Base-by-base conservation (phyloP, 2,888 invertebrate genomes). In the Piscicola geometra region DNA sequence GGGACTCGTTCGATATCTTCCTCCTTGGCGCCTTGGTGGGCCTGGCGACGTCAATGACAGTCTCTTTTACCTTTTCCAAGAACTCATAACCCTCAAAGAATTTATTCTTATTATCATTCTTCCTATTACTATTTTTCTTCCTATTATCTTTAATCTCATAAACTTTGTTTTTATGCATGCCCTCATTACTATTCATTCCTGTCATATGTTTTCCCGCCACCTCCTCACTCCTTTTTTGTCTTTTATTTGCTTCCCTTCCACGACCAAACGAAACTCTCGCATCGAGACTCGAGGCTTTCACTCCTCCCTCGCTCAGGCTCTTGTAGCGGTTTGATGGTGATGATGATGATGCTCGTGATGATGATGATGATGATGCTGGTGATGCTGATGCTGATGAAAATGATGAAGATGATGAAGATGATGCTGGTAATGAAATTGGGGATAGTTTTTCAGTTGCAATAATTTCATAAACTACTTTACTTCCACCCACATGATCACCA, bases 331-430 rank as follows among this genome's bases (percentile, higher is more conserved):
- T 15, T 41, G 41, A 41, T 9, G 41, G n/a, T 36, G 5, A 50
- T 25, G 67, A 33, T 47, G 75, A 74, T 3, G 66, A 74, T 25
- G 52, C 25, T 32, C 15, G 33, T 64, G 74, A 74, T 67, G 74
- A 68, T 50, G 68, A 75, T 64, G 75, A 67, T 41, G 67, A 67
- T 67, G 41, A 35, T 70, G 70, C 32, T 70, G 70, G 35, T 70
- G 70, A 70, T 70, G 41, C 32, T 70, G 41, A 70, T 47, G 47
- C 33, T 70, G 28, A 70, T 70, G 70, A 71, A 30, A 33, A 71
- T 71, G 71, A 56, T 41, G 71, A 56, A 0, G 71, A 71, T 32
- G 71, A 71, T 25, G 35, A 71, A 18, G 71, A 71, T 71, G 71
- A 71, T 71, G 28, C 35, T 18, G 21, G 12, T 3, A 18, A 25